Percentiles rank a stretch among this genome's conserved stretches.
These are phyloP conservation scores for Drosophila grimshawi DNA, from an alignment of 1,140 invertebrate species.

Conservation along the genomic window DNA sequence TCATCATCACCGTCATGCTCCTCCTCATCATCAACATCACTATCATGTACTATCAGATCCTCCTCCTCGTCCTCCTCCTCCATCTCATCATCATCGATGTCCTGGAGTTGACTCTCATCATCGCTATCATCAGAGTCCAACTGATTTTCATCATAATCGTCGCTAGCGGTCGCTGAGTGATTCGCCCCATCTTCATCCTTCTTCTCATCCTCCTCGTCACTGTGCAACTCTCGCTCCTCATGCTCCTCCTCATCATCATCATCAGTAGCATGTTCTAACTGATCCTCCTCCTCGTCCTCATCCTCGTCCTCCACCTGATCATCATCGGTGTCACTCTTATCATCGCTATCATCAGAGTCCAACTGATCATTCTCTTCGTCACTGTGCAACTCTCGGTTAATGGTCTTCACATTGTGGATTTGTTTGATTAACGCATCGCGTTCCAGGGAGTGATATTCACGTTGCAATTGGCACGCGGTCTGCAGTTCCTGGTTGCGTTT, in stretches of 20 bases:
- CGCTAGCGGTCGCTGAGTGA: not conserved
- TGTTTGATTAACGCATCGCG: conserved; percentile 64
- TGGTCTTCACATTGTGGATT: conserved; percentile 50
- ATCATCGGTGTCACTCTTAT: not conserved
- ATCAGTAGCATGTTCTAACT: not conserved
- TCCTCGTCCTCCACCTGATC: not conserved
- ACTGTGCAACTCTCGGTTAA: conserved; percentile 6
- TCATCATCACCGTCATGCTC: conserved; percentile 14
- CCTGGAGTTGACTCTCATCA: not conserved
- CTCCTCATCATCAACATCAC: not conserved
- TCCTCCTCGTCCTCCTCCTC: not conserved
- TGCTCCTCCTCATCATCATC: not conserved
- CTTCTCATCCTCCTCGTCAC: not conserved
- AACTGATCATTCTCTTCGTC: not conserved
- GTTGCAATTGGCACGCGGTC: conserved; percentile 58
- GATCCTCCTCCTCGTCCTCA: not conserved
- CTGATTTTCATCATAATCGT: not conserved
- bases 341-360: not conserved
- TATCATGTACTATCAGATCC: not conserved
- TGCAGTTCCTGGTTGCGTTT: conserved; percentile 58
- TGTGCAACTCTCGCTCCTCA: not conserved
- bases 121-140: not conserved
- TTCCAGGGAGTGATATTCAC: conserved; percentile 73
- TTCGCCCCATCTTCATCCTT: not conserved
- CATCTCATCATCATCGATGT: not conserved